Conservation (phyloP, 2,888 invertebrate genomes). For the Chromoteleia sp. region DNA sequence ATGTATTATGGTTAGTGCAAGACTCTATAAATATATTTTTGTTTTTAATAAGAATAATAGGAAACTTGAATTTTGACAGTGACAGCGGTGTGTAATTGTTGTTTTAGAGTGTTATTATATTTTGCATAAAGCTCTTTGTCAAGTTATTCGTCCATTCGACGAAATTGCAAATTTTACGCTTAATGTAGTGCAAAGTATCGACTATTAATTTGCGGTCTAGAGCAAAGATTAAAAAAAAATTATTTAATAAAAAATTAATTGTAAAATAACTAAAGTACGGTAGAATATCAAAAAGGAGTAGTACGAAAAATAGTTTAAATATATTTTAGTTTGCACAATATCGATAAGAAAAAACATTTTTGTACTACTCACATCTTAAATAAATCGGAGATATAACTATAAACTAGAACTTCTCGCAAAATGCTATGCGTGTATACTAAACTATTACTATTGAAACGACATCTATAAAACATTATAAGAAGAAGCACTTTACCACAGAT, state of each 20-base stretch:
- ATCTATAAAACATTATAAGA: conserved; percentile 42
- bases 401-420: neutral
- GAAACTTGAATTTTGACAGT: conserved; percentile 25
- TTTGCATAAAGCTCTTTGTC: conserved; percentile 67
- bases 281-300: neutral
- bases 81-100: conserved; percentile 43
- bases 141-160: conserved; percentile 61
- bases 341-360: conserved; percentile 1
- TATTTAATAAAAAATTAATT: conserved; percentile 17
- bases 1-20: no score
- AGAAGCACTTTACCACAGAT: conserved; percentile 21
- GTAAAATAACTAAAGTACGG: conserved; percentile 1
- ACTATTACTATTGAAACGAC: conserved; percentile 17
- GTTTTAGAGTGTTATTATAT: conserved; percentile 65
- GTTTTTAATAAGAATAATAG: neutral
- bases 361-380: neutral
- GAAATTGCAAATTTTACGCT: conserved; percentile 68
- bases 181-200: conserved; percentile 40
- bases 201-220: conserved; percentile 39
- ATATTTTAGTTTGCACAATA: conserved; percentile 12
- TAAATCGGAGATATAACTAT: neutral
- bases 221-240: conserved; percentile 1
- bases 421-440: neutral
- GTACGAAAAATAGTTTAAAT: conserved; percentile 12
- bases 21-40: neutral